Evolutionary conservation across 2,888 invertebrate genomes (phyloP).

Genomic region (Drosophila tripunctata): DNA sequence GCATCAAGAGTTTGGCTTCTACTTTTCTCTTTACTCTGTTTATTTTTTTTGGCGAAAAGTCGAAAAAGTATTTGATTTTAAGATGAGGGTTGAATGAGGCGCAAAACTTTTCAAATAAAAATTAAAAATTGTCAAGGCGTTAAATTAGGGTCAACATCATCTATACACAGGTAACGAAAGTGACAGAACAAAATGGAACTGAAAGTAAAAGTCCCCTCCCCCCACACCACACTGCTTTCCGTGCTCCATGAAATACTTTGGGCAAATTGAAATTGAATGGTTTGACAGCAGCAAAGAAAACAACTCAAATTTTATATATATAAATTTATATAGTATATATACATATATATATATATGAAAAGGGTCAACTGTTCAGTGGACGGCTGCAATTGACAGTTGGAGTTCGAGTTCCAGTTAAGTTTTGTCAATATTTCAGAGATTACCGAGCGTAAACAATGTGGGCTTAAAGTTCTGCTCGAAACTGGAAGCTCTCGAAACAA

Average conservation of each 20-base stretch:
- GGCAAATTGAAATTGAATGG: constrained; percentile 69
- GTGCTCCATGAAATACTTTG: constrained; percentile 21
- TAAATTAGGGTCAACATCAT: constrained; percentile 71
- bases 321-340: neutral
- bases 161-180: constrained; percentile 32
- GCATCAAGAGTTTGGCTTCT: constrained; percentile 22
- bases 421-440: constrained; percentile 54
- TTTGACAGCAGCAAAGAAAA: constrained; percentile 42
- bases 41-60: constrained; percentile 28
- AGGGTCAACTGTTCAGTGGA: constrained; percentile 36
- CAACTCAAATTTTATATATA: no score
- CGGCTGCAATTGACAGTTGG: constrained; percentile 48
- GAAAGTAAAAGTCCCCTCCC: constrained; percentile 4
- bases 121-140: constrained; percentile 80
- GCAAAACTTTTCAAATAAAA: constrained; percentile 78
- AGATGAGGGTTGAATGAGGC: constrained; percentile 54
- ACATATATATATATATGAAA: constrained; percentile 23
- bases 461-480: constrained; percentile 30
- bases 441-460: constrained; percentile 47
- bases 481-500: constrained; percentile 1
- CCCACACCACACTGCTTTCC: neutral
- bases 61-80: constrained; percentile 46
- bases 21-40: constrained; percentile 3
- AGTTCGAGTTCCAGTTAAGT: constrained; percentile 20
- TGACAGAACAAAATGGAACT: neutral